Percentiles rank a stretch among this genome's conserved stretches.
phyloP scores from a whole-genome alignment of 2,113 vertebrate species.

The Chloropsis cyanopogon region DNA sequence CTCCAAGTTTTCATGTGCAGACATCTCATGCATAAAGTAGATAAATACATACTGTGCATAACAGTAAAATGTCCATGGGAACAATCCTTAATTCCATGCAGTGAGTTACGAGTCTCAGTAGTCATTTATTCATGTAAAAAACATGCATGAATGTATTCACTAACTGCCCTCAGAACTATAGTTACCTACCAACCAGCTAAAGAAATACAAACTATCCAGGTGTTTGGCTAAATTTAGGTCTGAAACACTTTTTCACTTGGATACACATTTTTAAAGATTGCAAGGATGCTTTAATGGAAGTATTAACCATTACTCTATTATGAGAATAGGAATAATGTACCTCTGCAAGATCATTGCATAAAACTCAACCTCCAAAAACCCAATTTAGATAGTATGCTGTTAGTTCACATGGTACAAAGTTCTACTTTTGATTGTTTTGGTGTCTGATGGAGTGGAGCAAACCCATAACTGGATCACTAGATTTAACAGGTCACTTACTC shows the following conservation, averaged over 20 bases:
- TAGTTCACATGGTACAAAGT: not conserved
- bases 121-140: not conserved
- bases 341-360: slow-evolving; percentile 40
- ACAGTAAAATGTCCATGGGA: not conserved
- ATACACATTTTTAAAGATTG: not conserved
- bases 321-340: slow-evolving; percentile 47
- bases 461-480: not conserved
- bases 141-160: not conserved
- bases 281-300: not conserved
- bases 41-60: not conserved
- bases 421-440: not conserved
- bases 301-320: not conserved
- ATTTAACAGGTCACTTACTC: not conserved
- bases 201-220: not conserved
- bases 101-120: not conserved
- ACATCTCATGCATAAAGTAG: slow-evolving; percentile 47
- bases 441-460: not conserved
- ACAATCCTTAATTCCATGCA: slow-evolving; percentile 30
- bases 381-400: not conserved
- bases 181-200: not conserved
- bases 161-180: not conserved
- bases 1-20: not conserved
- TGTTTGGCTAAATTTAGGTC: not conserved
- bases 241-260: not conserved
- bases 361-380: not conserved